These are phyloP conservation scores for Omphaloscelis lunosa DNA, from an alignment of 2,888 invertebrate species.

Conservation along the genomic window DNA sequence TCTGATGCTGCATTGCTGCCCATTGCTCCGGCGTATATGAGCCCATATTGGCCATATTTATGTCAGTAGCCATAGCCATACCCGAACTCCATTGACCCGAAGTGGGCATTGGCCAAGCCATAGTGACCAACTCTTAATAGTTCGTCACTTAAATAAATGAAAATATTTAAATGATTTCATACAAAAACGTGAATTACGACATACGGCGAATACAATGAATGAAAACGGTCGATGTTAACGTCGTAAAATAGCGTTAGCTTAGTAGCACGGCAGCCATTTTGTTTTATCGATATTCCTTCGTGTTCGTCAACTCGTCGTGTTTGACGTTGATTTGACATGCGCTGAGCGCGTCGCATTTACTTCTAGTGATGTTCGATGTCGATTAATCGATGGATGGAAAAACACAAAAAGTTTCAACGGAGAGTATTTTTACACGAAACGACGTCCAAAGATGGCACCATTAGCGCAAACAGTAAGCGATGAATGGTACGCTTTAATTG, in stretches of 20 bases:
- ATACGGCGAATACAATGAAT: conserved; percentile 2
- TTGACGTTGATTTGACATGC: conserved; percentile 62
- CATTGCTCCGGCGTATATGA: conserved; percentile 92
- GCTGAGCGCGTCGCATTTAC: conserved; percentile 35
- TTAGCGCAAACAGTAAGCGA: background rate
- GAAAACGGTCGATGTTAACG: conserved; percentile 29
- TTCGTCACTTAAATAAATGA: background rate
- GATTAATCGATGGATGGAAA: conserved; percentile 34
- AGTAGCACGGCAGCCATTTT: conserved; percentile 63
- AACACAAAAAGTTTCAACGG: background rate
- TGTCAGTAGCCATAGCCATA: conserved; percentile 77
- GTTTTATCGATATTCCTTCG: conserved; percentile 38
- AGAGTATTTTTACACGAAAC: background rate
- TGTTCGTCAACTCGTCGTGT: background rate
- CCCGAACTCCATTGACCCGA: conserved; percentile 81
- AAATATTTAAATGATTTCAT: conserved; percentile 19
- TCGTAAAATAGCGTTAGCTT: conserved; percentile 4
- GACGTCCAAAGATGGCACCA: background rate
- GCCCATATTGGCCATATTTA: conserved; percentile 81
- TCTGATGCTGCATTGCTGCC: conserved; percentile 93
- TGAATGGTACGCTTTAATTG: no score
- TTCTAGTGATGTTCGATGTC: conserved; percentile 54
- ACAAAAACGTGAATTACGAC: background rate
- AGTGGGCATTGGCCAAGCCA: conserved; percentile 86
- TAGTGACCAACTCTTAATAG: conserved; percentile 58